Base-by-base conservation (phyloP, 2,113 vertebrate species). In the Seriola dumerili region DNA sequence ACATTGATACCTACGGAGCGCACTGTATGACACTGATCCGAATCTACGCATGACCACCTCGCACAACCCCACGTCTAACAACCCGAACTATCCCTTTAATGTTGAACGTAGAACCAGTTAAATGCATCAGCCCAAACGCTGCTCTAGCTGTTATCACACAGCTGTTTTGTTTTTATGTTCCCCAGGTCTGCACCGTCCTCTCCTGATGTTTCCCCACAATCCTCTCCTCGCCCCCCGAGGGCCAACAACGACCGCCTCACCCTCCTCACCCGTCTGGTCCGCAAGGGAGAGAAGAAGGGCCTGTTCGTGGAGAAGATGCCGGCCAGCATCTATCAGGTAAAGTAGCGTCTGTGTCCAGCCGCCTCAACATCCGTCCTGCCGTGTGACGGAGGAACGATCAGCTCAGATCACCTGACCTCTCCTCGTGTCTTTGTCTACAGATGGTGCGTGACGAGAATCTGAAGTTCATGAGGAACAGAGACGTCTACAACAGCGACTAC, bases 301-400 rank as follows among this genome's bases (percentile, higher is more conserved):
- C 96, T 99, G 2, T 99, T 99, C 95, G 98, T 99, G 21, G 98
- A 99, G 91, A 99, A 99, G 91, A 99, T 99, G 97, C 98, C 98
- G 0, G 97, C 96, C 72, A 90, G 97, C 71, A 99, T 99, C 88
- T 99, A 98, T 88, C 98, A 99, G 97, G 98, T 99, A 91, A 77
- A 16, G 38, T 4, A 3, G 5, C 38, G 13, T 38, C 48, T 29
- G 19, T 62, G 17, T 69, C 32, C n/a, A n/a, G n/a, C n/a, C 4
- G 25, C 10, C n/a, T 40, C 4, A 23, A 38, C 38, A 16, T 6
- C 1, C 7, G 19, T 21, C 10, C 13, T 50, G 11, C 32, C 36
- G 13, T 52, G 9, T 29, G 1, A 25, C 1, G 4, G 29, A 29
- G 11, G 7, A 14, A 25, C 10, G 52, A 23, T 16, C 7, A 14